Conservation (phyloP, 2,888 invertebrate genomes). For the Ligdia adustata region DNA sequence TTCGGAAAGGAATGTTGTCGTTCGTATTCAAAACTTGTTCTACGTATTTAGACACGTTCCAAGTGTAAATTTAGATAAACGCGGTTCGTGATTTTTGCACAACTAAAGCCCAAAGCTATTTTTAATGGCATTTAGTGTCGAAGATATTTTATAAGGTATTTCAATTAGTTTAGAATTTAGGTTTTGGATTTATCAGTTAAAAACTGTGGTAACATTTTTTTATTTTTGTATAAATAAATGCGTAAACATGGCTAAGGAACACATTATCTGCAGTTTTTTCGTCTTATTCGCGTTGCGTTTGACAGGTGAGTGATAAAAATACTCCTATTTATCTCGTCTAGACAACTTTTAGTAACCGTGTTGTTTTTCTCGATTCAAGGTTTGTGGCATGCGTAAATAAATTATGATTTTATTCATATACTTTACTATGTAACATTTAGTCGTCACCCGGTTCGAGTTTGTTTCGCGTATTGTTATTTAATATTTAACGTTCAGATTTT, state of each 20-base stretch:
- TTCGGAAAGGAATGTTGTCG: conserved; percentile 12
- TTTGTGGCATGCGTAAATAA: too few species aligned
- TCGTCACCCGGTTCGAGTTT: background rate
- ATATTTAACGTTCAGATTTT: too few species aligned
- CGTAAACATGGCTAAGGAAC: conserved; percentile 54
- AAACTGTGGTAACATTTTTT: conserved; percentile 38
- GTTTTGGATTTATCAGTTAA: conserved; percentile 8
- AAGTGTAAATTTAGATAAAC: background rate
- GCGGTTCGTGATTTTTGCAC: conserved; percentile 1
- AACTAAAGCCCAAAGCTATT: background rate
- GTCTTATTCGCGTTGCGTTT: conserved; percentile 47
- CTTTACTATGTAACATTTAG: conserved; percentile 1
- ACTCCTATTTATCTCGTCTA: conserved; percentile 9
- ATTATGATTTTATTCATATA: conserved; percentile 1
- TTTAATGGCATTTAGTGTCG: too few species aligned
- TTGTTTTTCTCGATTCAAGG: conserved; percentile 10
- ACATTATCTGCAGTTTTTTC: conserved; percentile 53
- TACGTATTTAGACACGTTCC: conserved; percentile 36
- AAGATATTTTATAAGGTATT: too few species aligned
- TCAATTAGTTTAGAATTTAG: too few species aligned
- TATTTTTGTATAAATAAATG: conserved; percentile 9
- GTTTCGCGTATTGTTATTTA: too few species aligned
- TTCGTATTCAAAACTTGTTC: conserved; percentile 28
- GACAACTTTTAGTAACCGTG: conserved; percentile 9
- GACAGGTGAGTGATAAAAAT: conserved; percentile 55